These are phyloP conservation scores for Drosophila ironensis DNA, from an alignment of 1,140 invertebrate genomes.

Conservation along the genomic window DNA sequence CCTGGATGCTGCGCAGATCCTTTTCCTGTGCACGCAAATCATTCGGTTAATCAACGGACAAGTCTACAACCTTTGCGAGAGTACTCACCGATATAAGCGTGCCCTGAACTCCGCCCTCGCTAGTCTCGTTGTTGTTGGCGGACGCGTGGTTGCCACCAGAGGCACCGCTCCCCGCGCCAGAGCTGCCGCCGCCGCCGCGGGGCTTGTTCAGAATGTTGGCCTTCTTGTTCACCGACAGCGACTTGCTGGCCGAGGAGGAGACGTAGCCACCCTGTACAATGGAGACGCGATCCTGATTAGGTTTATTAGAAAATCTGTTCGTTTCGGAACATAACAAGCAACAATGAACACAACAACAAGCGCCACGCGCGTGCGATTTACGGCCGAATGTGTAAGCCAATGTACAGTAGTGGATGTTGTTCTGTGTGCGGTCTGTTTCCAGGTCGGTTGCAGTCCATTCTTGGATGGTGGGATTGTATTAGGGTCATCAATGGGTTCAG, in stretches of 20 bases:
- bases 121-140: slow-evolving; percentile 69
- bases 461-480: not conserved
- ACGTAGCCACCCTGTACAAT: slow-evolving; percentile 85
- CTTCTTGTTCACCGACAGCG: slow-evolving; percentile 86
- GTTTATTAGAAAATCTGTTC: slow-evolving; percentile 80
- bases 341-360: slow-evolving; percentile 81
- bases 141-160: slow-evolving; percentile 57
- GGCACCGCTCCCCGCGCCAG: slow-evolving; percentile 30
- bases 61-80: not conserved
- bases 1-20: slow-evolving; percentile 90
- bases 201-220: slow-evolving; percentile 87
- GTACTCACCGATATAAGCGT: slow-evolving; percentile 66
- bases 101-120: slow-evolving; percentile 41
- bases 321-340: slow-evolving; percentile 61
- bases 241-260: slow-evolving; percentile 82
- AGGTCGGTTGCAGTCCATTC: too few relatives aligned
- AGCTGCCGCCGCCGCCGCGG: slow-evolving; percentile 57
- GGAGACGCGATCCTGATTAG: slow-evolving; percentile 84
- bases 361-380: slow-evolving; percentile 77
- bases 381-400: slow-evolving; percentile 39
- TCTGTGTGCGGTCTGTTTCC: slow-evolving; percentile 24
- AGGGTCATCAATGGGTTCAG: too few relatives aligned
- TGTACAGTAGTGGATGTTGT: not conserved
- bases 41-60: not conserved
- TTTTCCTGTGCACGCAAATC: slow-evolving; percentile 83